Evolutionary conservation across 2,888 invertebrate genomes (phyloP).

Genomic region (Cephus pygmeus): DNA sequence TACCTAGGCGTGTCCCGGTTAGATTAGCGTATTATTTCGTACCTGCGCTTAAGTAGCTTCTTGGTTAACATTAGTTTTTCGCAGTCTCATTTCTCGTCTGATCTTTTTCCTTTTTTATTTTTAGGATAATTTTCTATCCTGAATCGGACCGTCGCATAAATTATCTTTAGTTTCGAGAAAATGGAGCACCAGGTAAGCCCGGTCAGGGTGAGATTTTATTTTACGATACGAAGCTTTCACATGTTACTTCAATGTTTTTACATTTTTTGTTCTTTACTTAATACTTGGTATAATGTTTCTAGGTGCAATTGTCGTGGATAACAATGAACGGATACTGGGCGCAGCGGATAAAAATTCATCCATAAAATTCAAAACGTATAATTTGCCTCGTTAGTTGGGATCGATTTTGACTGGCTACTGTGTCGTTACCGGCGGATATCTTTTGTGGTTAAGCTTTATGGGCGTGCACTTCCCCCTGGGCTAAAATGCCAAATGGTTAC

Average conservation of each 20-base stretch:
- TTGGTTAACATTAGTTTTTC: not conserved
- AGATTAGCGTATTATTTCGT: slow-evolving; percentile 26
- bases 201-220: not conserved
- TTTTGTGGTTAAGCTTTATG: slow-evolving; percentile 61
- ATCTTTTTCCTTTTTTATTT: not conserved
- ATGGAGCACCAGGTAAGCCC: not conserved
- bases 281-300: not conserved
- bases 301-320: not conserved
- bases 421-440: slow-evolving; percentile 64
- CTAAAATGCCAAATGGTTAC: slow-evolving; percentile 63
- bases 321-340: not conserved
- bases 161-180: not conserved
- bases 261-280: not conserved
- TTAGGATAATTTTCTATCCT: not conserved
- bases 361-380: slow-evolving; percentile 49
- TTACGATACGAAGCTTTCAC: not conserved
- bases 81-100: not conserved
- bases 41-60: slow-evolving; percentile 18
- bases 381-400: slow-evolving; percentile 56
- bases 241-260: not conserved
- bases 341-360: not conserved
- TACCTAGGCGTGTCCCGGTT: slow-evolving; percentile 14
- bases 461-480: slow-evolving; percentile 59
- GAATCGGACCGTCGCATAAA: not conserved
- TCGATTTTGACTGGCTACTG: slow-evolving; percentile 63